A percentile compares a stretch with the other conserved stretches of the same genome.
Evolutionary conservation across 2,888 invertebrate genomes (phyloP).

Genomic region (Poecilus cupreus): DNA sequence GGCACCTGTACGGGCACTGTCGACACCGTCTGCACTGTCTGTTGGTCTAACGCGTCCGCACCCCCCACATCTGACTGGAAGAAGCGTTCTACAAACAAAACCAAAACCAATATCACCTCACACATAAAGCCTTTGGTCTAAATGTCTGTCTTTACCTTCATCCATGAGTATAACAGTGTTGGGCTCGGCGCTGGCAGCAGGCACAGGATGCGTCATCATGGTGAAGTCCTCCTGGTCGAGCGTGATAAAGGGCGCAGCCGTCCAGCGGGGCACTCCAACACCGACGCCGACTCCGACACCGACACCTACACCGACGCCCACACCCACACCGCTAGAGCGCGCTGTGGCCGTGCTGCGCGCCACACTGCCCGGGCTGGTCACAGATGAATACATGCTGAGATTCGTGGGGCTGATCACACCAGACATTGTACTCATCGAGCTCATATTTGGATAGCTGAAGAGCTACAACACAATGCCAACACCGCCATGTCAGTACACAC

Average conservation of each 20-base stretch:
- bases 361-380: conserved; percentile 72
- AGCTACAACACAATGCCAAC: conserved; percentile 78
- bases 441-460: conserved; percentile 92
- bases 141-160: conserved; percentile 76
- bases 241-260: conserved; percentile 87
- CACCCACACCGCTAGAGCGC: conserved; percentile 71
- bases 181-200: conserved; percentile 76
- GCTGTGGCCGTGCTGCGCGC: conserved; percentile 84
- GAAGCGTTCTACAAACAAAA: conserved; percentile 75
- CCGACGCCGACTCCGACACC: conserved; percentile 65
- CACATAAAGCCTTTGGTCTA: no score
- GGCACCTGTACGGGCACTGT: conserved; percentile 5
- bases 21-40: conserved; percentile 11
- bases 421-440: conserved; percentile 86
- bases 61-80: conserved; percentile 79
- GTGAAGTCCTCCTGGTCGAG: conserved; percentile 94
- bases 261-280: conserved; percentile 82
- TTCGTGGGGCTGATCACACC: conserved; percentile 93
- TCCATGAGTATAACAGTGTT: conserved; percentile 86
- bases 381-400: conserved; percentile 87
- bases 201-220: conserved; percentile 87
- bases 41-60: conserved; percentile 74
- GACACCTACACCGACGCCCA: conserved; percentile 56
- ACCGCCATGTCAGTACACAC: not conserved
- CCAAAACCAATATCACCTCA: not conserved